Percentiles rank a stretch among this genome's conserved stretches.
These are phyloP conservation scores for Rhynchopsitta pachyrhyncha DNA, from an alignment of 2,113 vertebrate species.

Conservation along the genomic window DNA sequence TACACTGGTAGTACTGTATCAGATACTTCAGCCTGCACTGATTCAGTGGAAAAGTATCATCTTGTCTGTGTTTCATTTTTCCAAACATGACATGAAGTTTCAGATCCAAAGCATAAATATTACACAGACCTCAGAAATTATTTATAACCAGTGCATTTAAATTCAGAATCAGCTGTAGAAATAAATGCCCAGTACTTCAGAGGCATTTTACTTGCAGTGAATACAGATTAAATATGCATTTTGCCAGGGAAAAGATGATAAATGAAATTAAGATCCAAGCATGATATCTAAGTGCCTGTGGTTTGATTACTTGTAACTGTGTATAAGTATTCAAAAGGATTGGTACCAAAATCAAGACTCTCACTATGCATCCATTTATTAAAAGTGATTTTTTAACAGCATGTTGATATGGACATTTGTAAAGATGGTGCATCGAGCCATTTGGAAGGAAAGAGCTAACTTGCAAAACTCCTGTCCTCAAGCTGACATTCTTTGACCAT, in stretches of 20 bases:
- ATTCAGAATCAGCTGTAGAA: constrained; percentile 29
- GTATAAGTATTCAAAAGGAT: neutral
- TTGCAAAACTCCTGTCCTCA: neutral
- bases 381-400: neutral
- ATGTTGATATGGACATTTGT: neutral
- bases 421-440: neutral
- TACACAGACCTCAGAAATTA: constrained; percentile 31
- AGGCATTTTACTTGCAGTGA: constrained; percentile 20
- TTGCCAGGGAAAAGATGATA: neutral
- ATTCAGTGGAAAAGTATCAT: neutral
- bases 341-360: neutral
- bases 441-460: neutral
- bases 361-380: neutral
- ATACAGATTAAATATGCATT: constrained; percentile 30
- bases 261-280: neutral
- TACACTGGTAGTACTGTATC: fast-evolving
- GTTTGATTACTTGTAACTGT: neutral
- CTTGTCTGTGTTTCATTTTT: neutral
- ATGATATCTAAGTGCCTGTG: neutral
- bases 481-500: neutral
- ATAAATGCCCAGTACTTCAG: constrained; percentile 33
- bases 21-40: neutral
- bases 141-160: constrained; percentile 21
- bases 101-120: constrained; percentile 49
- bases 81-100: neutral